Evolutionary conservation across 2,797 vertebrate species (phyloP).

Genomic region (Myotis findleyi): DNA sequence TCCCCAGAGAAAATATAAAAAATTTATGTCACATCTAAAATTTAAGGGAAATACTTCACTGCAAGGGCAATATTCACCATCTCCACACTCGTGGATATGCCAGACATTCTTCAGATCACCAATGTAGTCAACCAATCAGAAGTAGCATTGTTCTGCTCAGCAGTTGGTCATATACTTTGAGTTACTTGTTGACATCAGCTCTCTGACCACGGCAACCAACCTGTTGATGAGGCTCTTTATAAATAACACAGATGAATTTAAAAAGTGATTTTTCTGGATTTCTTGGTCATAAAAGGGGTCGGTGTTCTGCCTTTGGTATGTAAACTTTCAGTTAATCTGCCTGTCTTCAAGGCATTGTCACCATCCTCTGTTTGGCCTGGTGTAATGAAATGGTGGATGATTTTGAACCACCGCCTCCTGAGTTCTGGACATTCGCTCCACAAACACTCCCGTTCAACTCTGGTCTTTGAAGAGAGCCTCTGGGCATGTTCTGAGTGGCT

Average conservation of each 20-base stretch:
- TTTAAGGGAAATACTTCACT: neutral
- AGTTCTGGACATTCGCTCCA: neutral
- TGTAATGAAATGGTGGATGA: neutral
- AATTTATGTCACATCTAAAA: neutral
- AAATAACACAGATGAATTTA: neutral
- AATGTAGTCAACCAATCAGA: neutral
- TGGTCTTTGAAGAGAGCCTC: neutral
- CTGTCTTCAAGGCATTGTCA: neutral
- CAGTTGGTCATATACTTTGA: neutral
- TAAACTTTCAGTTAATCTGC: neutral
- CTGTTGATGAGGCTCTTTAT: neutral
- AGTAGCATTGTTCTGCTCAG: neutral
- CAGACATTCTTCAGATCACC: neutral
- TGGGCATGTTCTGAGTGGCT: neutral
- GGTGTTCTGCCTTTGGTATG: neutral
- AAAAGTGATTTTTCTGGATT: slow-evolving; percentile 20
- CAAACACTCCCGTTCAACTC: neutral
- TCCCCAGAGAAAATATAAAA: neutral
- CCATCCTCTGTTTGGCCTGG: neutral
- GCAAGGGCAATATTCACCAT: neutral
- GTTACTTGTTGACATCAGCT: neutral
- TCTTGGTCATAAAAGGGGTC: neutral
- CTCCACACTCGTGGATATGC: too few species aligned
- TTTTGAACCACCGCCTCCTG: neutral
- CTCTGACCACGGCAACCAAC: neutral